phyloP scores from a whole-genome alignment of 2,797 vertebrate species.

The Acanthopagrus latus region DNA sequence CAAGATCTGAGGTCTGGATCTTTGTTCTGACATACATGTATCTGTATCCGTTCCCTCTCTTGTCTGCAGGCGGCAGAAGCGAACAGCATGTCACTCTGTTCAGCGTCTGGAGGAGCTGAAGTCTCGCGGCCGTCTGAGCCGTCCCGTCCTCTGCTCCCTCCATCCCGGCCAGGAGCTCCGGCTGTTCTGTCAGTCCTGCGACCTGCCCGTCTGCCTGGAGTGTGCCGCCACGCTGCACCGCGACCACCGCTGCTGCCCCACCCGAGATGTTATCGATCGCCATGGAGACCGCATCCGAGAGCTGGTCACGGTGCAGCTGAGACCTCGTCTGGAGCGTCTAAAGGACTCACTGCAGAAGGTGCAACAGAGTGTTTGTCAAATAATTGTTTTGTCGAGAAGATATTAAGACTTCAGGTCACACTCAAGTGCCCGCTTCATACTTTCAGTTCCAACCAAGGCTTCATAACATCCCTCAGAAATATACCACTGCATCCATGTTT shows the following conservation, averaged over 20 bases:
- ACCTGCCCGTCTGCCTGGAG: constrained; percentile 89
- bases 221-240: constrained; percentile 87
- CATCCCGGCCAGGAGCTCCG: constrained; percentile 91
- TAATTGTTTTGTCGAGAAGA: background rate
- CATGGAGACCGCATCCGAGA: constrained; percentile 87
- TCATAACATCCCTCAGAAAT: background rate
- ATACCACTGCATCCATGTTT: background rate
- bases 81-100: constrained; percentile 87
- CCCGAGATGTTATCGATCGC: constrained; percentile 79
- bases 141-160: constrained; percentile 86
- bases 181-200: constrained; percentile 92
- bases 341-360: constrained; percentile 83
- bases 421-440: too few relatives aligned
- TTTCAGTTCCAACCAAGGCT: background rate
- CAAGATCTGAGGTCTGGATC: too few relatives aligned
- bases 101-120: constrained; percentile 85
- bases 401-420: background rate
- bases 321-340: constrained; percentile 83
- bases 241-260: constrained; percentile 86
- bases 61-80: constrained; percentile 90
- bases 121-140: constrained; percentile 79
- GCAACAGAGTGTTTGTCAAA: background rate
- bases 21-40: background rate
- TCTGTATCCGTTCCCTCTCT: background rate
- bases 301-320: constrained; percentile 82